Evolutionary conservation across 2,797 vertebrate species (phyloP), one percentile per base, ranked within the genome.

Genomic region (Thalassophryne amazonica): DNA sequence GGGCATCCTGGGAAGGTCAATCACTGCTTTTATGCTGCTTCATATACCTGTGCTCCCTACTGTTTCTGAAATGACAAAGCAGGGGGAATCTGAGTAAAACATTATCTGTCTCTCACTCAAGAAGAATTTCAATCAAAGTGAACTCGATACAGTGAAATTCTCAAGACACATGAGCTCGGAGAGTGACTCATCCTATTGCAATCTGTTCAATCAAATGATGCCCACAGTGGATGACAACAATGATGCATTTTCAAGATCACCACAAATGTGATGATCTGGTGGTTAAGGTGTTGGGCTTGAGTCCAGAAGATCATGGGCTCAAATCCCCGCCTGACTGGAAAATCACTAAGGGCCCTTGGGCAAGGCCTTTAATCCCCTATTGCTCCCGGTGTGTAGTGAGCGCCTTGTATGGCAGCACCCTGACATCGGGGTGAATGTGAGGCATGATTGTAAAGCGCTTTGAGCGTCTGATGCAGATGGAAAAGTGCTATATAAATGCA

Each of bases 31-130:
- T 60, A 56, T 55, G 45, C 38, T 27, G 24, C 46, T 59, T 74
- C 57, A 45, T 59, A 53, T 53, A 31, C 47, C 27, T 7, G 32
- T 35, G 56, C 27, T 2, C 53, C 4, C 7, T 22, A 52, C 38
- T 28, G 57, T 71, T 69, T 75, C 16, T 23, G 35, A 78, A 76
- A 78, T 66, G 47, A 59, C 68, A 60, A 41, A 53, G 56, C 16
- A 18, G 51, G 10, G 33, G 20, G 13, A 52, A 23, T 25, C 25
- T 83, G 69, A 80, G 83, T 84, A 83, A 86, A 83, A 80, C 68
- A 86, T 80, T 1, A 46, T 40, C 43, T 15, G 16, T 55, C 45
- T 61, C 32, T 68, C 33, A 55, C 12, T 56, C 21, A 33, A 37
- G 36, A 49, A 56, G 21, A 56, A 70, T 67, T 50, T 63, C 35